Evolutionary conservation across 2,888 invertebrate species (phyloP).

Genomic region (Drosophila incognita): DNA sequence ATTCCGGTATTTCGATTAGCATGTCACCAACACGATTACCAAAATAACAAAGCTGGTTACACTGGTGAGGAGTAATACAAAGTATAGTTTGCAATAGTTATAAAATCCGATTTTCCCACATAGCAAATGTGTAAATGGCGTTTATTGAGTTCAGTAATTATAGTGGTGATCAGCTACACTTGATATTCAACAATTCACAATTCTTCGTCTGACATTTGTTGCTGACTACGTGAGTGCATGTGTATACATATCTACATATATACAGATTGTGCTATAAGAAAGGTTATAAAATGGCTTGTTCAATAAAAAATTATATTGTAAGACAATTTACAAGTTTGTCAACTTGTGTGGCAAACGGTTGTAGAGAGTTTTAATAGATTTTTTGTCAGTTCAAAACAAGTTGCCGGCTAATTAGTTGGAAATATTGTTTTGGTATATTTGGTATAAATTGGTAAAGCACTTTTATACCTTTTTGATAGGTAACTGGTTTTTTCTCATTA

Average conservation of each 20-base stretch:
- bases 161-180: not conserved
- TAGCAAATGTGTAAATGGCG: not conserved
- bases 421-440: conserved; percentile 24
- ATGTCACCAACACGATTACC: not conserved
- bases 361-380: not conserved
- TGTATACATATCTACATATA: conserved; percentile 6
- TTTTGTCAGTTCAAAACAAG: conserved; percentile 37
- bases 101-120: not conserved
- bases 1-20: not conserved
- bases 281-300: not conserved
- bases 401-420: conserved; percentile 55
- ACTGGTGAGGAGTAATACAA: conserved; percentile 18
- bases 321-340: not conserved
- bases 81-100: conserved; percentile 6
- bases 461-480: not conserved
- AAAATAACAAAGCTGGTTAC: conserved; percentile 16
- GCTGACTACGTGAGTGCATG: conserved; percentile 3
- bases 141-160: not conserved
- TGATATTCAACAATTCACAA: too few species aligned
- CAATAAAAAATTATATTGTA: not conserved
- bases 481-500: conserved; percentile 21
- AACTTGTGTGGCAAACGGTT: not conserved
- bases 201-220: not conserved
- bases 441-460: conserved; percentile 5
- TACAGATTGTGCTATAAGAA: conserved; percentile 5